phyloP scores from a whole-genome alignment of 2,113 vertebrate genomes.

The Pangasianodon gigas region DNA sequence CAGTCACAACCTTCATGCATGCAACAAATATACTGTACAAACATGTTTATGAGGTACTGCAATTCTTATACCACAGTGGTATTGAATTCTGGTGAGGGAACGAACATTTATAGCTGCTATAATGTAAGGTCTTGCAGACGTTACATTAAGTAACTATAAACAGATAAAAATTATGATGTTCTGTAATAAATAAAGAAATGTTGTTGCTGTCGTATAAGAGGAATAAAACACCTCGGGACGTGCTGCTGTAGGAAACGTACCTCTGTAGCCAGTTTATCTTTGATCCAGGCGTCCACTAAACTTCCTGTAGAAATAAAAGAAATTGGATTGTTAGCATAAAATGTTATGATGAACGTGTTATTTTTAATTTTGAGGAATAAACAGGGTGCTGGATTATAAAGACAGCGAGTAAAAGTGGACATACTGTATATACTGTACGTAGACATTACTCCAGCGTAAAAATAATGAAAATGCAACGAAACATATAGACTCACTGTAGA shows the following conservation, averaged over 20 bases:
- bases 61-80: background rate
- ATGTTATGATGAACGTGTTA: background rate
- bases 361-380: background rate
- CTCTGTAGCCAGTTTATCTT: background rate
- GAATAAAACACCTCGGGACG: background rate
- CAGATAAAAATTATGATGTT: background rate
- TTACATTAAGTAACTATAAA: background rate
- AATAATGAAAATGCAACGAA: background rate
- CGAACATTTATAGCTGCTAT: background rate
- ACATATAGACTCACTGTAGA: constrained; percentile 57
- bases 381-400: background rate
- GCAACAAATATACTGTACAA: background rate
- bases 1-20: background rate
- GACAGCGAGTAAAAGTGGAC: background rate
- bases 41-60: background rate
- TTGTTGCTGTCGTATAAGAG: background rate
- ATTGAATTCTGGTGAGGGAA: background rate
- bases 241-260: background rate
- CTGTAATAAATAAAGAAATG: background rate
- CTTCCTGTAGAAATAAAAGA: background rate
- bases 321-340: background rate
- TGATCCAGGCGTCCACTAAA: background rate
- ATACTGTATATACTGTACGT: no score
- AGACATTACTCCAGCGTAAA: no score
- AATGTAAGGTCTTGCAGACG: background rate